Base-by-base conservation (phyloP, 2,113 vertebrate species). In the Phrynocephalus versicolor region DNA sequence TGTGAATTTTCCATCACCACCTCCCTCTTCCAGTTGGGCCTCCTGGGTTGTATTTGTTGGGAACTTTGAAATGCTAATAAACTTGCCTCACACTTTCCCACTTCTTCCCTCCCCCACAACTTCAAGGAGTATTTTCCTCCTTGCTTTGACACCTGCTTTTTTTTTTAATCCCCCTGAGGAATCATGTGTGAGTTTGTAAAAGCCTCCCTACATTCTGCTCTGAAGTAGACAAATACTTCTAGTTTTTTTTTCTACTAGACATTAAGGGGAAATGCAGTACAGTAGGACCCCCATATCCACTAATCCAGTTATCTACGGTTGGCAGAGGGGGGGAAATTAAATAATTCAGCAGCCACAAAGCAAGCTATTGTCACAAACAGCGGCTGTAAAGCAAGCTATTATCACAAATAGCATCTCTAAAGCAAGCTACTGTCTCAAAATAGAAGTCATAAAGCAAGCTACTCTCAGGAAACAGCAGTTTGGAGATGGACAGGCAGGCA, bases 31-130 rank as follows among this genome's bases (percentile, higher is more conserved):
- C 55, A 71, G 23, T 30, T 45, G 39, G 37, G n/a, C 57, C n/a
- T 85, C 67, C 1, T n/a, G n/a, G n/a, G 13, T 60, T 79, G 55
- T 85, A 8, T 76, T 18, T 35, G 30, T 25, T 6, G 15, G 76
- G 30, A 14, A 27, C 84, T 85, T 79, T 85, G 76, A 79, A 79
- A 85, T 85, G 84, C 55, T 79, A 85, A 85, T 85, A 13, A 85
- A 45, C 41, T 79, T 2, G 30, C 67, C 21, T 41, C 55, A 25
- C 23, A 45, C 3, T 5, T n/a, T 39, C 23, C 45, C 25, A 23
- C 21, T 19, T n/a, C 7, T n/a, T n/a, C 45, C 5, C 23, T 18
- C 30, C 41, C 12, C 12, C 45, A 51, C 45, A 51, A 51, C 30
- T 27, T 27, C 64, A 67, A 25, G 8, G 64, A 30, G 64, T 25